Base-by-base conservation (phyloP, 2,888 invertebrate species). In the Gerosis bhagava region DNA sequence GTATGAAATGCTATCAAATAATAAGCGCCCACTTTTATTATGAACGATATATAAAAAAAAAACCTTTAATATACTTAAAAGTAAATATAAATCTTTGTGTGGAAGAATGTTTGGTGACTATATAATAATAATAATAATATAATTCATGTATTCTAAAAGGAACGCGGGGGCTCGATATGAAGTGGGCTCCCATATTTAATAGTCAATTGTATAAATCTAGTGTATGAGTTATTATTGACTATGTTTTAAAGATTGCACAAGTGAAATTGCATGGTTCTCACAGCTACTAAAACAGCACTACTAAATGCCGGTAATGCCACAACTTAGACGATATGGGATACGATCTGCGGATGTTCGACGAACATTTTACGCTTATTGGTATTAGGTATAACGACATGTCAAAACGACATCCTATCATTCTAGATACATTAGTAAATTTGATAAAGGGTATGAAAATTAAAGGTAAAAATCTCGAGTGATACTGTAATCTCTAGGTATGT, bases 1-100 rank as follows among this genome's bases (percentile, higher is more conserved):
- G 89, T 89, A 89, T 89, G 89, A 88, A 87, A 86, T 83, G 82
- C 83, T 83, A 87, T 84, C 76, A 88, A 89, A 88, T 87, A 79
- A 88, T 88, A 88, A 87, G 89, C 83, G 88, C 88, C 87, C 89
- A 86, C 87, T 65, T n/a, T 70, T 70, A 77, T 67, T 72, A 66
- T 69, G 71, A 77, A 77, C 73, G 70, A 72, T 73, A 76, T 64
- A 69, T n/a, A 63, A 75, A 81, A 77, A 80, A 81, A 82, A 19
- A 79, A 77, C 77, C 75, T 83, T 78, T 78, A 75, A 73, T 73
- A 74, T 65, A 59, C 76, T 78, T 83, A 83, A 83, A 84, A 83
- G 62, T 83, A 84, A 83, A 82, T 83, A 83, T 83, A 84, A 83
- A 81, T 82, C 81, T 84, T 82, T 83, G 78, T n/a, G n/a, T 76